Base-by-base conservation (phyloP, 2,113 vertebrate species). In the Rhinoderma darwinii region DNA sequence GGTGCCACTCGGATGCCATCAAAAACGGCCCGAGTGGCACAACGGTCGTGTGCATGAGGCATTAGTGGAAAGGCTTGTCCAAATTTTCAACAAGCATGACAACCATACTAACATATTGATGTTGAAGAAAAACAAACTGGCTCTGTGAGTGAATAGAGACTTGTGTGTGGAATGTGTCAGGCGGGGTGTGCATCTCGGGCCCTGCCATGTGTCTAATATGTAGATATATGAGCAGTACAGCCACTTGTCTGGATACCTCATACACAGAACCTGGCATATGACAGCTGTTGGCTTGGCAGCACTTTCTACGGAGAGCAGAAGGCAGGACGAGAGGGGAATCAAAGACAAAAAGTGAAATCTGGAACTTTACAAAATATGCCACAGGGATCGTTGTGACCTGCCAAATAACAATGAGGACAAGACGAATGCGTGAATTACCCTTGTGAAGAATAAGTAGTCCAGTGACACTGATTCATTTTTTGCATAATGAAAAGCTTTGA, bases 301-400 rank as follows among this genome's bases (percentile, higher is more conserved):
- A 9, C n/a, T 47, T 6, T 17, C 73, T 85, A 18, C 15, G 81
- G 25, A 81, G 63, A 73, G 63, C 68, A 87, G 50, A 82, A 75
- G 68, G 86, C 18, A 44, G 70, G 78, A 73, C 51, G 59, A 79
- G 76, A 72, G 27, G 61, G 61, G 44, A 72, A 70, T 81, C 18
- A 56, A 51, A 78, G 9, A 22, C 63, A 80, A 63, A 75, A 81
- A 51, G 63, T 76, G n/a, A 87, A 87, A 87, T 75, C 66, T 82
- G 85, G 37, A 74, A 74, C 77, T 81, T 73, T 20, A 43, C 70
- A 50, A 82, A 72, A 82, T 63, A 37, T 79, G 86, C 78, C 79
- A 87, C 43, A 15, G 78, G 86, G 59, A 74, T 82, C 44, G 39
- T 27, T 82, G 86, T 87, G 86, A 87, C 86, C 86, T 87, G 86